Evolutionary conservation across 2,113 vertebrate species (phyloP).

Genomic region (Gymnorhina tibicen): DNA sequence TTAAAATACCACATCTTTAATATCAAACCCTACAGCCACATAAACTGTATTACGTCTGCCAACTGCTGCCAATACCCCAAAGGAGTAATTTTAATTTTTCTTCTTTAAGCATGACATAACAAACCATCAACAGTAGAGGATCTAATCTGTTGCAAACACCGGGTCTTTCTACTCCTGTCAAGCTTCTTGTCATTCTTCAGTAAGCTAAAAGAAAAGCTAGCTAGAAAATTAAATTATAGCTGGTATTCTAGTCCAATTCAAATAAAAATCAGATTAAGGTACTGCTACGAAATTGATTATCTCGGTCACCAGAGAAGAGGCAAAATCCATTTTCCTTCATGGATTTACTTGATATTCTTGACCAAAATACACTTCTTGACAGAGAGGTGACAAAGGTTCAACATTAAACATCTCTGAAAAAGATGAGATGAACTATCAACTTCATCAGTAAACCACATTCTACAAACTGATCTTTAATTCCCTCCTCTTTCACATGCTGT

Average conservation of each 20-base stretch:
- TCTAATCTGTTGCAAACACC: not conserved
- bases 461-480: not conserved
- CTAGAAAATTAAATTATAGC: not conserved
- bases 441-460: not conserved
- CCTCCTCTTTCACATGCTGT: not conserved
- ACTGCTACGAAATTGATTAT: not conserved
- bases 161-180: not conserved
- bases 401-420: not conserved
- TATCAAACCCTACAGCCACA: not conserved
- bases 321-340: not conserved
- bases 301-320: not conserved
- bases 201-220: not conserved
- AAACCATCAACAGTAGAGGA: not conserved
- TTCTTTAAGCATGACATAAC: not conserved
- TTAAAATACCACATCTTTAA: not conserved
- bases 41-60: not conserved
- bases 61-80: not conserved
- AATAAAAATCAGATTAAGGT: not conserved
- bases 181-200: not conserved
- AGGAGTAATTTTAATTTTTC: not conserved
- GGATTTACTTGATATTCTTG: not conserved
- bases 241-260: not conserved
- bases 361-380: not conserved
- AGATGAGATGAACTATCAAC: not conserved
- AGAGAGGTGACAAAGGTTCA: not conserved